Conservation (phyloP, 2,797 vertebrate species). For the Propithecus perrieri region DNA sequence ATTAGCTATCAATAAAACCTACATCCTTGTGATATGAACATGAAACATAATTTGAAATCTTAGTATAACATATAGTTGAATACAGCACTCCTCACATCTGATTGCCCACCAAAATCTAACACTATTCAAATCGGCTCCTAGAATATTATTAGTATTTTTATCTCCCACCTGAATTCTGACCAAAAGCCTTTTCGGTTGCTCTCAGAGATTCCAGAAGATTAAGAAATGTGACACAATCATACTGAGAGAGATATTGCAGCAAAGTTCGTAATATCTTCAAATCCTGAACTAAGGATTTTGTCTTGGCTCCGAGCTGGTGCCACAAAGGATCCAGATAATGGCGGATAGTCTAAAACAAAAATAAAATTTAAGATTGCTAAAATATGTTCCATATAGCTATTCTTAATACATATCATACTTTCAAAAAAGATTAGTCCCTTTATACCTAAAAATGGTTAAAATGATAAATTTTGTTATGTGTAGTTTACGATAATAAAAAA, state of each 20-base stretch:
- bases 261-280: conserved; percentile 94
- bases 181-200: conserved; percentile 95
- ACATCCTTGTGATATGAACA: conserved; percentile 76
- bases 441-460: conserved; percentile 30
- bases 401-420: conserved; percentile 1
- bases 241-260: conserved; percentile 96
- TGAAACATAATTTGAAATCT: conserved; percentile 74
- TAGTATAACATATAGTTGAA: background rate
- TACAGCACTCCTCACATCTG: background rate
- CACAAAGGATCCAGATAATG: conserved; percentile 97
- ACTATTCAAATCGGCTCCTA: conserved; percentile 31
- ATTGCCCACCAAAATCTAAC: background rate
- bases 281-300: conserved; percentile 96
- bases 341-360: conserved; percentile 90
- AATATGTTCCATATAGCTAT: background rate
- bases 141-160: conserved; percentile 41
- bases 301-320: conserved; percentile 97
- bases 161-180: conserved; percentile 94
- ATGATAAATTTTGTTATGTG: background rate
- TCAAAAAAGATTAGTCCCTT: background rate
- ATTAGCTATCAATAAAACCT: conserved; percentile 83
- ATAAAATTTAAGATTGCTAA: conserved; percentile 22
- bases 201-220: conserved; percentile 96
- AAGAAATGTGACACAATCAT: conserved; percentile 98
- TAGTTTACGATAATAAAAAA: background rate